A percentile compares a stretch with the other conserved stretches of the same genome.
Conservation (phyloP, 2,888 invertebrate genomes). For the Trissolcus japonicus region DNA sequence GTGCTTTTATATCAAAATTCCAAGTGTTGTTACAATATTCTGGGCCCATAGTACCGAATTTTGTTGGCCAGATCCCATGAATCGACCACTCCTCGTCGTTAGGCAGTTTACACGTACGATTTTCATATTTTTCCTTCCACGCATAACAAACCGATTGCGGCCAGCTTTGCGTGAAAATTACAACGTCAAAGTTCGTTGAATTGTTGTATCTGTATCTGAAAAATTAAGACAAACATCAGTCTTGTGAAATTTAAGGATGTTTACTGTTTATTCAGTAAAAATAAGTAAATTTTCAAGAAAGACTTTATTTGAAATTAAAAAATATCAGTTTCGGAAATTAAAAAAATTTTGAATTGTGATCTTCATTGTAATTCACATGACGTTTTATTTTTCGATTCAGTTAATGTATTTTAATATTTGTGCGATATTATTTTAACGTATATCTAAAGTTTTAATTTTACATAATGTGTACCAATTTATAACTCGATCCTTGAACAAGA, state of each 20-base stretch:
- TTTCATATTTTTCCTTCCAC: conserved; percentile 81
- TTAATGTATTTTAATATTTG: no score
- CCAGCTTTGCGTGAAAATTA: conserved; percentile 90
- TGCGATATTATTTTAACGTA: no score
- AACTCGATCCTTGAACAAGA: no score
- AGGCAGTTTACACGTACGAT: conserved; percentile 82
- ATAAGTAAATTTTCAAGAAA: no score
- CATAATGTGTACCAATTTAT: no score
- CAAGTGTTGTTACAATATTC: conserved; percentile 83
- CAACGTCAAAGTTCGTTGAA: conserved; percentile 81
- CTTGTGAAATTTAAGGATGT: background rate
- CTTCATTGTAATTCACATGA: no score
- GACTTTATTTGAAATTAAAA: no score
- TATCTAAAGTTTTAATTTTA: no score
- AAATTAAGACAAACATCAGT: background rate
- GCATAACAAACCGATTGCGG: conserved; percentile 84
- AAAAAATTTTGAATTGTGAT: background rate
- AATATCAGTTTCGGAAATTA: background rate
- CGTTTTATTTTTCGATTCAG: no score
- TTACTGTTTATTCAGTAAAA: background rate
- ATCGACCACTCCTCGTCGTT: conserved; percentile 83
- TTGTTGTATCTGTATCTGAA: background rate
- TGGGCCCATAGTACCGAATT: conserved; percentile 82
- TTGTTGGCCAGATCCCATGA: conserved; percentile 91
- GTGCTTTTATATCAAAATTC: conserved; percentile 80